Evolutionary conservation across 2,888 invertebrate species (phyloP).

Genomic region (Ligdia adustata): DNA sequence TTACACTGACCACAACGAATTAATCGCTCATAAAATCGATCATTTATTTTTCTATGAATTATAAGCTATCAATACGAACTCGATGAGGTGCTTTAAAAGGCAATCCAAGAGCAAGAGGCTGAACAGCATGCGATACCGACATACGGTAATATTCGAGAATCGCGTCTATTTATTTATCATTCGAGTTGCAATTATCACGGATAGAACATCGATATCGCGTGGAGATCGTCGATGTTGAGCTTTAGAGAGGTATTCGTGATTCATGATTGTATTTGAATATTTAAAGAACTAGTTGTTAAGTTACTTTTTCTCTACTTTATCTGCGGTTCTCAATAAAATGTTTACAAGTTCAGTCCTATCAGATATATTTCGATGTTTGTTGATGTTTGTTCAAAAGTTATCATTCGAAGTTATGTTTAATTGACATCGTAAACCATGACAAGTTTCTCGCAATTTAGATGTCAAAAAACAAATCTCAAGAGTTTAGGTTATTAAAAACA

Average conservation of each 20-base stretch:
- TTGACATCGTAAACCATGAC: too few species aligned
- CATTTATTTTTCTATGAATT: conserved; percentile 36
- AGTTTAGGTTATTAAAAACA: too few species aligned
- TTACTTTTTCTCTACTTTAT: too few species aligned
- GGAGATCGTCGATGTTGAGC: conserved; percentile 53
- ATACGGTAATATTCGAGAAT: conserved; percentile 56
- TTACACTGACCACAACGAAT: too few species aligned
- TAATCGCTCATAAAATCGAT: conserved; percentile 32
- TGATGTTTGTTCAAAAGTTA: too few species aligned
- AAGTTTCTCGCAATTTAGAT: too few species aligned
- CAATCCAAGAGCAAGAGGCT: conserved; percentile 40
- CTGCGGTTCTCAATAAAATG: too few species aligned
- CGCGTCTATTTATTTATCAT: conserved; percentile 79
- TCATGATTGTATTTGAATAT: conserved; percentile 16
- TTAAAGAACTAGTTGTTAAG: too few species aligned
- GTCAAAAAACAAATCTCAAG: too few species aligned
- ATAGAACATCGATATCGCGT: conserved; percentile 75
- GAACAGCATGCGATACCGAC: conserved; percentile 51
- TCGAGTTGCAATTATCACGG: conserved; percentile 72
- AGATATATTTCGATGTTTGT: too few species aligned
- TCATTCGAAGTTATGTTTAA: too few species aligned
- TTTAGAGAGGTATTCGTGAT: conserved; percentile 27
- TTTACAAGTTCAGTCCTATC: too few species aligned
- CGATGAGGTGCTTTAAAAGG: conserved; percentile 58
- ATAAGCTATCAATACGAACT: conserved; percentile 55